Evolutionary conservation across 2,888 invertebrate genomes (phyloP), one percentile per base, ranked within the genome.

Genomic region (Thymelicus sylvestris): DNA sequence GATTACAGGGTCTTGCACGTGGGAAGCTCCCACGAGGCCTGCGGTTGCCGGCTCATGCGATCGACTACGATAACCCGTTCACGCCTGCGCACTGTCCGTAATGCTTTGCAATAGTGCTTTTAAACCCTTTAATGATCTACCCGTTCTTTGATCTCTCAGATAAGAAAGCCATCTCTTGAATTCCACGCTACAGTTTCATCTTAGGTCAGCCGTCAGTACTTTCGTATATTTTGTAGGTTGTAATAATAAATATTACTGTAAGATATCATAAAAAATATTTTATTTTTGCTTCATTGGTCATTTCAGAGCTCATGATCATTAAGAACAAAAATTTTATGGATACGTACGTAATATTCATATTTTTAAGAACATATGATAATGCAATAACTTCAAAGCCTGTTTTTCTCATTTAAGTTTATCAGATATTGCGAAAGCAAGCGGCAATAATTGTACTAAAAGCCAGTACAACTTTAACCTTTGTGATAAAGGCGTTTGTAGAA

Each of bases 21-120:
- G 93, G 85, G 93, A 92, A 84, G 79, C 79, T 93, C 92, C 82
- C 93, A 92, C 90, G 89, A 76, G 76, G 76, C 77, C 76, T 6
- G 31, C 39, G 38, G 82, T 85, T 83, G 83, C 80, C 74, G 75
- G 74, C 79, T 77, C 71, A 70, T 74, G 75, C 81, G 86, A 88
- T 88, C 85, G 82, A 83, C 84, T 86, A 86, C 85, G 87, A 87
- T 90, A 88, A 85, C 79, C 81, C 83, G 80, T 79, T 78, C 77
- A 72, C 74, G 79, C 73, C 71, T 76, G 79, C 77, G 80, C 81
- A 81, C 84, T 84, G 74, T 78, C 62, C 24, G 48, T 8, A 44
- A 44, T 44, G 15, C 50, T 19, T 1, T 15, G 50, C 15, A 52
- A 19, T n/a, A 19, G 19, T 19, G 6, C 6, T 13, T 47, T 47